Evolutionary conservation across 2,797 vertebrate species (phyloP), one percentile per base, ranked within the genome.

Genomic region (Onychomys torridus): DNA sequence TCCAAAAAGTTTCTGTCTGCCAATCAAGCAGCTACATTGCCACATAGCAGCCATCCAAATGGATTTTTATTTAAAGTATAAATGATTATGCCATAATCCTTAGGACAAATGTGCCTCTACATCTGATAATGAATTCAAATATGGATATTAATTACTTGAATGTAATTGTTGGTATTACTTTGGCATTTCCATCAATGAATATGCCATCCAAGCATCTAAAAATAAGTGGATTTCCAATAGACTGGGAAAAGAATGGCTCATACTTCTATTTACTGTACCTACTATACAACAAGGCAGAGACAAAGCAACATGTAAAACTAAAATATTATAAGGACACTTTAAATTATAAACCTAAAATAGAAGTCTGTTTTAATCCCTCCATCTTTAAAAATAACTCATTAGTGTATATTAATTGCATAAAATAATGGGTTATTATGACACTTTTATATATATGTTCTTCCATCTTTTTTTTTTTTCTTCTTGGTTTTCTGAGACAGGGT

Each of bases 241-340:
- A 99, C 98, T 99, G 99, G 97, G 99, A 99, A 93, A 99, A 99
- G 97, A 99, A 98, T 2, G 99, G 99, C 96, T 99, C 99, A 65
- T 99, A 98, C 13, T 98, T 98, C 98, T 99, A 98, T 99, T 99
- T 16, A 99, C 94, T 34, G 99, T 99, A 49, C 99, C 99, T 99
- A 97, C 98, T 96, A 79, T 3, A 88, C 6, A 96, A 76, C 0
- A 83, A 95, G 49, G 97, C 27, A 95, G 81, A 86, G 49, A 95
- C 27, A 95, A 27, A 61, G n/a, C 49, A 93, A 90, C 43, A 82
- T 63, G 40, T n/a, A 91, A 95, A 93, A 91, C n/a, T 40, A 40
- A 82, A 84, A 86, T 40, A 90, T 43, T 7, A 17, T 73, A 93
- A 91, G 29, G 23, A 63, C 16, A n/a, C 91, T 84, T 76, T 34